Evolutionary conservation across 2,797 vertebrate species (phyloP).

Genomic region (Prunella strophiata): DNA sequence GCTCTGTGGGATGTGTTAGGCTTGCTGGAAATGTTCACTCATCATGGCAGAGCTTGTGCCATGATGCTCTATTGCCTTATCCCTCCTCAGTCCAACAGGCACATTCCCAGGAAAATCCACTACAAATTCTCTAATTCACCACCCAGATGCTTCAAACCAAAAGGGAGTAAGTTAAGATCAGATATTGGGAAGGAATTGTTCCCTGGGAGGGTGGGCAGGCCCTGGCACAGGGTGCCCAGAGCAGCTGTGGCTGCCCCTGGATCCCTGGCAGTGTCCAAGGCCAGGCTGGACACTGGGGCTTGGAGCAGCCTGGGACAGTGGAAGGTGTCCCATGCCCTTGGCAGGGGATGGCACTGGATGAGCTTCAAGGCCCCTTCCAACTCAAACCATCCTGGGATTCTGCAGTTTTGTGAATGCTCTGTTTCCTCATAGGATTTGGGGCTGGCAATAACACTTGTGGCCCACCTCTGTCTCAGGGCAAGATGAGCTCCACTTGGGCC

Average conservation of each 20-base stretch:
- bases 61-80: not conserved
- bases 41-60: not conserved
- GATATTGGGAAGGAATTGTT: not conserved
- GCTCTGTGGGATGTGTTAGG: not conserved
- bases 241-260: not conserved
- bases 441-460: not conserved
- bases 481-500: not conserved
- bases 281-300: too few relatives aligned
- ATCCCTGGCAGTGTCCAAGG: not conserved
- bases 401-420: not conserved
- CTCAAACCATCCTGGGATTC: not conserved
- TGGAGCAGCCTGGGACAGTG: not conserved
- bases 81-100: not conserved
- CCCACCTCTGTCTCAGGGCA: not conserved
- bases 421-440: not conserved
- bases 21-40: not conserved
- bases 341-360: fast-evolving
- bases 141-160: not conserved
- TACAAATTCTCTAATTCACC: not conserved
- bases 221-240: not conserved
- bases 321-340: not conserved
- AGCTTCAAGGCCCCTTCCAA: not conserved
- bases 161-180: not conserved
- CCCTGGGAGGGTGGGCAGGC: fast-evolving
- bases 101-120: not conserved